phyloP scores from a whole-genome alignment of 23 tunicate genomes.

The Corella eumyota region DNA sequence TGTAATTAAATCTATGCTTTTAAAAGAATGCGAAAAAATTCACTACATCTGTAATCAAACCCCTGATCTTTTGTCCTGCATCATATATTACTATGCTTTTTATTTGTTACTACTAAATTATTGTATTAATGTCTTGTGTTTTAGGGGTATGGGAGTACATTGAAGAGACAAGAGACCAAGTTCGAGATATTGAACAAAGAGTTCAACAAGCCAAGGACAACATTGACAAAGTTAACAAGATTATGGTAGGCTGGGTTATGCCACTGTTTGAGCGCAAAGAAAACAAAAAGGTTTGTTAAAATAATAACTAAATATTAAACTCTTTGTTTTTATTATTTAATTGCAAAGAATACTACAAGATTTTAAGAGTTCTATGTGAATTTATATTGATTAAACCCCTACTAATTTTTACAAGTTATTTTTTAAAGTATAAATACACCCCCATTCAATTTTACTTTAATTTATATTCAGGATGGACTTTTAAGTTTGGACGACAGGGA shows the following conservation, averaged over 20 bases:
- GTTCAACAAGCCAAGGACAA: conserved; percentile 92
- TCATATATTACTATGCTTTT: too few species aligned
- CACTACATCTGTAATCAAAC: too few species aligned
- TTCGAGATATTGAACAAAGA: conserved; percentile 59
- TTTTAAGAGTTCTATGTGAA: background rate
- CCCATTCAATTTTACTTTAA: background rate
- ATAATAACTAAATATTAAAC: background rate
- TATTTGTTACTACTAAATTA: too few species aligned
- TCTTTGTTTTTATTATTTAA: too few species aligned
- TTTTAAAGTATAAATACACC: too few species aligned
- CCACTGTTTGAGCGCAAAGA: conserved; percentile 81
- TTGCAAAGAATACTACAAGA: too few species aligned
- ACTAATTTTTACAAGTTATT: too few species aligned
- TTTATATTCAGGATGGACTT: conserved; percentile 47
- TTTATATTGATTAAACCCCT: background rate
- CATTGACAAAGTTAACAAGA: conserved; percentile 64
- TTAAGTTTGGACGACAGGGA: conserved; percentile 68
- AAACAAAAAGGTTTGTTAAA: conserved; percentile 48
- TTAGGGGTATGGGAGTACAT: conserved; percentile 95
- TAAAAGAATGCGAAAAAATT: too few species aligned
- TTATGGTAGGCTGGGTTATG: conserved; percentile 77
- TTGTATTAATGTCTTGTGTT: too few species aligned
- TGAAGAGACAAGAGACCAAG: conserved; percentile 71
- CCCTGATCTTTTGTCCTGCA: too few species aligned
- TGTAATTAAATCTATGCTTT: too few species aligned